phyloP scores from a whole-genome alignment of 2,797 vertebrate genomes.

The Ctenosaura bakeri region DNA sequence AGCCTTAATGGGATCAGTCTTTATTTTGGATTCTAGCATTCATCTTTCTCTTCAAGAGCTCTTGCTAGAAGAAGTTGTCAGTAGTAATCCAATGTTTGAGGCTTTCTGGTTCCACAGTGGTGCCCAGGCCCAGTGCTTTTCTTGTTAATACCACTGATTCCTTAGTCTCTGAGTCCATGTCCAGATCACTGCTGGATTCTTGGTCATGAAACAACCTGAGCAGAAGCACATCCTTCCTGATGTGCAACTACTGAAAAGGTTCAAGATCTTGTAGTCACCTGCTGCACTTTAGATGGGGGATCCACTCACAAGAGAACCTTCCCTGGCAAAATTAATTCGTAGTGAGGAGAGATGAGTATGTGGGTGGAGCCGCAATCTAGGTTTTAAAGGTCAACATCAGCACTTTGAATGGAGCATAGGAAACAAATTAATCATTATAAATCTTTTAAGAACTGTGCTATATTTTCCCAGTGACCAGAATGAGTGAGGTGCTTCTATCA shows the following conservation, averaged over 20 bases:
- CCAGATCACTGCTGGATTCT: too few relatives aligned
- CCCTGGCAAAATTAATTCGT: neutral
- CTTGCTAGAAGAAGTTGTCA: neutral
- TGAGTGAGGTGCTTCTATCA: neutral
- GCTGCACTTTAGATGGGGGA: neutral
- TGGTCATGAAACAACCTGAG: too few relatives aligned
- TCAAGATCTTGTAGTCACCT: neutral
- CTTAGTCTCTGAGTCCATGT: too few relatives aligned
- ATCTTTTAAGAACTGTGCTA: neutral
- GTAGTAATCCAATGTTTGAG: neutral
- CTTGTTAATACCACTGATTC: too few relatives aligned
- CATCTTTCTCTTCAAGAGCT: neutral
- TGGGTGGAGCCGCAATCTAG: neutral
- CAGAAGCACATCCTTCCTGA: neutral
- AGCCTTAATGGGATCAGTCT: neutral
- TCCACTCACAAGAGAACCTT: neutral
- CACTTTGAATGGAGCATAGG: neutral
- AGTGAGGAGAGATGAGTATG: neutral
- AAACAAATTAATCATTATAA: neutral
- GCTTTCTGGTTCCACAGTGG: neutral
- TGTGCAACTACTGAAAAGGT: neutral
- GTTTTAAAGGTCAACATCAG: neutral
- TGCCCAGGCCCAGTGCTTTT: too few relatives aligned
- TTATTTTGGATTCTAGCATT: neutral
- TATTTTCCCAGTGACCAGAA: neutral